Percentiles rank a stretch among this genome's conserved stretches.
Conservation (phyloP, 2,888 invertebrate genomes). For the Papilio protenor region DNA sequence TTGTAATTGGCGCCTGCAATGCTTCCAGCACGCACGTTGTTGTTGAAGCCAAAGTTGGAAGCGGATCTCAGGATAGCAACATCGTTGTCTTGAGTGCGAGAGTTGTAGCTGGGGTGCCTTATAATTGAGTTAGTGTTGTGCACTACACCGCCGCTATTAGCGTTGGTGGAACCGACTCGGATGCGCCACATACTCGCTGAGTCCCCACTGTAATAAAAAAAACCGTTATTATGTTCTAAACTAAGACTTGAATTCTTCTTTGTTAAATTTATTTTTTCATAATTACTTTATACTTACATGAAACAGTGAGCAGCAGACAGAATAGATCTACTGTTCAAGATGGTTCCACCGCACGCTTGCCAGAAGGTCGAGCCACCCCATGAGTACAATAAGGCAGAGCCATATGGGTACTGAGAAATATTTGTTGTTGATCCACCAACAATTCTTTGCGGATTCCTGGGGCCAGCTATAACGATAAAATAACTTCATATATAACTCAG, state of each 20-base stretch:
- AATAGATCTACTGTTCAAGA: slow-evolving; percentile 37
- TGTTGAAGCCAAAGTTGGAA: neutral
- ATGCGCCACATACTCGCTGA: neutral
- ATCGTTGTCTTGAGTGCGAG: neutral
- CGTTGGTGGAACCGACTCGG: neutral
- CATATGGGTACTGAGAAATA: slow-evolving; percentile 53
- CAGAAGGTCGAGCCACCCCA: slow-evolving; percentile 46
- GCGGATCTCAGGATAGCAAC: neutral
- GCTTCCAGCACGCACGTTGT: neutral
- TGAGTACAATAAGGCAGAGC: slow-evolving; percentile 50
- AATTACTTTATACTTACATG: slow-evolving; percentile 7
- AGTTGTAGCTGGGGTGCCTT: neutral
- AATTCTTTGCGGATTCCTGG: slow-evolving; percentile 50
- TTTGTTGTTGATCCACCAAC: slow-evolving; percentile 54
- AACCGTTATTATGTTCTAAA: too few species aligned
- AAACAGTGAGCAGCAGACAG: slow-evolving; percentile 48
- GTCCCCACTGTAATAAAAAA: neutral
- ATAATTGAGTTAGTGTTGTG: neutral
- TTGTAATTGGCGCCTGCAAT: slow-evolving; percentile 50
- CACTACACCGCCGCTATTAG: neutral
- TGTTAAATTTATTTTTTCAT: too few species aligned
- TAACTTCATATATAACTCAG: too few species aligned
- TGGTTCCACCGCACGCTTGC: slow-evolving; percentile 50
- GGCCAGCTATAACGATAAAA: slow-evolving; percentile 42
- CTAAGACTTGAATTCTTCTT: too few species aligned